Base-by-base conservation (phyloP, 2,113 vertebrate genomes). In the Chlorodrepanis virens region DNA sequence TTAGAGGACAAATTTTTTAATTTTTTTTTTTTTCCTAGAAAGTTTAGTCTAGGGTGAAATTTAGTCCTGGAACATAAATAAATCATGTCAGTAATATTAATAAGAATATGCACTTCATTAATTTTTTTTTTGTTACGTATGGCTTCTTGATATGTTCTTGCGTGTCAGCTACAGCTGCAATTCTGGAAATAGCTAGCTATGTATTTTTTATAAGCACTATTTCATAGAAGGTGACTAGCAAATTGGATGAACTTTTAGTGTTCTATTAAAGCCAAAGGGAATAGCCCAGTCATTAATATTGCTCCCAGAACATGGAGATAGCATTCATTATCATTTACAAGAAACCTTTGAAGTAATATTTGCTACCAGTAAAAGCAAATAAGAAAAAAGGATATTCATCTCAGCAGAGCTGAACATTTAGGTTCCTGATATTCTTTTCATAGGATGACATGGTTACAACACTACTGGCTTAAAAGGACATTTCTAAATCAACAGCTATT, bases 311-410 rank as follows among this genome's bases (percentile, higher is more conserved):
- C 40, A 50, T 1, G 4, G 15, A 74, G 37, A 21, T 35, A 81
- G 11, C 24, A 31, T 91, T 61, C 52, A 57, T 37, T 80, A 31
- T 88, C 28, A 64, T 89, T 96, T 96, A 80, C 7, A 1, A 77
- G 72, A 96, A 96, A 83, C 24, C 10, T 92, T 69, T 92, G 64
- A 53, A 81, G 47, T 81, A 91, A 53, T 94, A 63, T 79, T 95
- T 92, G 64, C 65, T 90, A 79, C 45, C 4, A 1, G 39, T 80
- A 94, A 85, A 88, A 68, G 31, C 67, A 86, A 42, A 33, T 49
- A 56, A 71, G 61, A 70, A 56, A 69, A 33, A 6, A 63, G 53
- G 6, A 24, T n/a, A 29, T 33, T 83, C 33, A 11, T 39, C 45
- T 77, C 47, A 54, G 9, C 39, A n/a, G 52, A 87, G 37, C 27